Base-by-base conservation (phyloP, 2,888 invertebrate species). In the Aspidapion aeneum region DNA sequence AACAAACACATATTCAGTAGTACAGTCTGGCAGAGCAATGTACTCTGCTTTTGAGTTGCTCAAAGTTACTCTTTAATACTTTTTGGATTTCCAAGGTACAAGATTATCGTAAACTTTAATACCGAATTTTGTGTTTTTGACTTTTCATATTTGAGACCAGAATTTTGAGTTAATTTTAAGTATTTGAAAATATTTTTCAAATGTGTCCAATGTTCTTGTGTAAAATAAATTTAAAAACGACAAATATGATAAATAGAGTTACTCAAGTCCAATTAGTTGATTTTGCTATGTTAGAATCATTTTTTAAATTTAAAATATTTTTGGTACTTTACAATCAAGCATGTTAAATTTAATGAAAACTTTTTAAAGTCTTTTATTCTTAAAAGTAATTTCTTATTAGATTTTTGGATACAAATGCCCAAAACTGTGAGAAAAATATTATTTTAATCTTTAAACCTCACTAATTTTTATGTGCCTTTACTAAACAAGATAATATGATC, bases 21-120 rank as follows among this genome's bases (percentile, higher is more conserved):
- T 61, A 62, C 68, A 70, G 18, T 18, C 20, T 22, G 69, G 58
- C 1, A 68, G 51, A 12, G 71, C 65, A 21, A 69, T 21, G 61
- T 70, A 71, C 60, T 70, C 67, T 1, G 69, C 61, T 65, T 71
- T 67, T 18, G 65, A 58, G 60, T 67, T 69, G 18, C 65, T 65
- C 5, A 68, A 20, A 55, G 68, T 55, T 12, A 69, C 68, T 16
- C 58, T 65, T 12, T 2, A 52, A 58, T 70, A 69, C 57, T 70
- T 70, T 21, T 59, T 66, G 21, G 63, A 62, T 60, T 67, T 67
- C 69, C 67, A 66, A 54, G 21, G 60, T n/a, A 70, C 60, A 50
- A 65, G 35, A 67, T 68, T 67, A 21, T 66, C 35, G 62, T 63
- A 56, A 7, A 69, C 12, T 52, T 63, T 69, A 17, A 68, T 57